Evolutionary conservation across 2,888 invertebrate species (phyloP).

Genomic region (Cotesia congregata): DNA sequence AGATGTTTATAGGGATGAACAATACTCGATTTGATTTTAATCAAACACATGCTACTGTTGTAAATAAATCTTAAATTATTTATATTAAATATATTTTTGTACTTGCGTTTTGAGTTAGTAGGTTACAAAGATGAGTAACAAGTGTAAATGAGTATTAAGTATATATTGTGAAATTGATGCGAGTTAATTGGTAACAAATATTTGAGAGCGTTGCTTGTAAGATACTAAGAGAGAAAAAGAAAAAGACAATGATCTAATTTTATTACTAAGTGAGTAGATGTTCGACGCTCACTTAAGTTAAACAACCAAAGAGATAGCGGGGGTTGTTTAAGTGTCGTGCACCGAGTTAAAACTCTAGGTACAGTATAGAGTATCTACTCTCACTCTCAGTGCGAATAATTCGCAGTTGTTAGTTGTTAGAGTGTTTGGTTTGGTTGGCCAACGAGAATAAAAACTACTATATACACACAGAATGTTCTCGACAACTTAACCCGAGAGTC

Average conservation of each 20-base stretch:
- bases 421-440: constrained; percentile 8
- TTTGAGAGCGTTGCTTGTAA: neutral
- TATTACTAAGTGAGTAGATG: constrained; percentile 9
- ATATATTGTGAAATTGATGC: constrained; percentile 12
- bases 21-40: neutral
- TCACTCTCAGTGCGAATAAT: neutral
- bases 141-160: constrained; percentile 1
- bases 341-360: no score
- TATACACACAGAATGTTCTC: constrained; percentile 42
- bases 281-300: neutral
- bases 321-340: constrained; percentile 11
- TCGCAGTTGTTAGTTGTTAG: neutral
- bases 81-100: neutral
- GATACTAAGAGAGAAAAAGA: neutral
- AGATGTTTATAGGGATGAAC: neutral
- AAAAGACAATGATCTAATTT: constrained; percentile 38
- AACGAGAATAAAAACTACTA: constrained; percentile 25
- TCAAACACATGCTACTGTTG: neutral
- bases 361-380: neutral
- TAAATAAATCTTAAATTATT: neutral
- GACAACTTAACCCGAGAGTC: constrained; percentile 3
- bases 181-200: constrained; percentile 17
- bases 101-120: neutral
- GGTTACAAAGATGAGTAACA: neutral
- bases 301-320: constrained; percentile 26